Evolutionary conservation across 2,797 vertebrate genomes (phyloP), one percentile per base, ranked within the genome.

Genomic region (Glyptemys insculpta): DNA sequence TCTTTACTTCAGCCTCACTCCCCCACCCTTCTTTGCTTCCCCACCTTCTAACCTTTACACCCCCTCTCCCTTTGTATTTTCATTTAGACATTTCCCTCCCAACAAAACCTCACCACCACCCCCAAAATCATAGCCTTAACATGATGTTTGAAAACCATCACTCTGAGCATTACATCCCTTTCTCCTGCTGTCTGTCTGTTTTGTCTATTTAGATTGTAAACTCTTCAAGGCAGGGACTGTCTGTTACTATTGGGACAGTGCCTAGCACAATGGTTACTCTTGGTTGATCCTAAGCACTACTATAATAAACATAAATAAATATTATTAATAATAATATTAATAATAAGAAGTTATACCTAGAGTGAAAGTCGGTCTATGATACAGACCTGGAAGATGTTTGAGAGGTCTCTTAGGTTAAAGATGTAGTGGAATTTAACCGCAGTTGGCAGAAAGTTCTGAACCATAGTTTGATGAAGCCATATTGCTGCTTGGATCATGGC

Each of bases 351-450:
- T 18, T 34, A 5, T 7, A 52, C 5, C 34, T 59, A 83, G 25
- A 49, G 25, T 41, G 52, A 80, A 81, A 68, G 25, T 19, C 29
- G 54, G n/a, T 49, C 14, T 5, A 56, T 41, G 18, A 23, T 44
- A 89, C 2, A 93, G 79, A 99, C 98, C 98, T 99, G 98, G 94
- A 99, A 99, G 87, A 99, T 1, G 0, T 85, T 98, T 31, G 98
- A 98, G 44, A 99, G 91, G 62, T 99, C 98, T 95, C 98, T 97
- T 52, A 99, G 96, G 91, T 98, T 99, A 96, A 99, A 99, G 81
- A 97, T 97, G 82, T 98, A 98, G 94, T 98, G 98, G 95, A 99
- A 99, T 95, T 98, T 99, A 88, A 97, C 54, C 87, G 98, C 98
- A 4, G 98, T 98, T 81, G 98, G 98, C 82, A 98, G 91, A 90